phyloP scores from a whole-genome alignment of 1,140 invertebrate species.

The Thaumetopoea pityocampa region DNA sequence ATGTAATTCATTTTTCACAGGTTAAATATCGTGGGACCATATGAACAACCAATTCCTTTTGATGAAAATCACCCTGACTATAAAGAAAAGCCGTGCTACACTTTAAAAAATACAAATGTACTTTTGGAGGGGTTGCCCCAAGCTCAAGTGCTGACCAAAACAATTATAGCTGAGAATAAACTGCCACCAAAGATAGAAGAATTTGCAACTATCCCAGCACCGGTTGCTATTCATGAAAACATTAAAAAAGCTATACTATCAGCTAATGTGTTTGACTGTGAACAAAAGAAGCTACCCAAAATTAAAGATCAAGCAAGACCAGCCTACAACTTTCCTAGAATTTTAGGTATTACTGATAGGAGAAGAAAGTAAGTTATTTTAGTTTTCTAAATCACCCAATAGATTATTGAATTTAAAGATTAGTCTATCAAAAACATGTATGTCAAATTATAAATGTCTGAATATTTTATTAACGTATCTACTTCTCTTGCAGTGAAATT shows the following conservation, averaged over 20 bases:
- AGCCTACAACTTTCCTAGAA: conserved; percentile 82
- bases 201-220: conserved; percentile 61
- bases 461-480: conserved; percentile 3
- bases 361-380: conserved; percentile 81
- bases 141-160: conserved; percentile 85
- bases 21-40: conserved; percentile 68
- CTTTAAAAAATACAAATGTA: conserved; percentile 79
- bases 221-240: conserved; percentile 73
- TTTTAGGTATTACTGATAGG: conserved; percentile 82
- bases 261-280: conserved; percentile 86
- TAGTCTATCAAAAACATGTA: too few species aligned
- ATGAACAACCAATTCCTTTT: conserved; percentile 41
- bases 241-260: conserved; percentile 80
- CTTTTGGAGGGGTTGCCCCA: conserved; percentile 83
- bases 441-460: conserved; percentile 5
- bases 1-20: conserved; percentile 40
- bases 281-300: conserved; percentile 86
- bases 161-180: conserved; percentile 78
- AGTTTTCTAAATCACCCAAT: too few species aligned
- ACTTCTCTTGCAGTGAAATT: conserved; percentile 77
- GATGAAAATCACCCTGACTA: conserved; percentile 80
- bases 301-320: conserved; percentile 81
- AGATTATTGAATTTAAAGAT: too few species aligned
- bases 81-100: conserved; percentile 78
- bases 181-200: conserved; percentile 78